Evolutionary conservation across 2,113 vertebrate genomes (phyloP), one percentile per base, ranked within the genome.

Genomic region (Oenanthe oenanthe): DNA sequence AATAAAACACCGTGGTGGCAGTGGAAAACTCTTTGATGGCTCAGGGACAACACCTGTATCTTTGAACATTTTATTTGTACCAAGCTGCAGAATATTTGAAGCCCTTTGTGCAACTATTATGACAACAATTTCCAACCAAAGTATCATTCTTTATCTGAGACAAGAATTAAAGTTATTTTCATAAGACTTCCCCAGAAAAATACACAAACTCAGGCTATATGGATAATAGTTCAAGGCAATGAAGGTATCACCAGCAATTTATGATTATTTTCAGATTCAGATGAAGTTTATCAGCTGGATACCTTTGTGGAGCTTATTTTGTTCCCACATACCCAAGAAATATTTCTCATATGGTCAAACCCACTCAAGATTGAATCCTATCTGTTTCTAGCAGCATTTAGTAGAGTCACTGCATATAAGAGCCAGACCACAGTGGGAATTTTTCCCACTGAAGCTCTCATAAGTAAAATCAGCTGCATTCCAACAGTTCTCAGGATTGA

Each of bases 21-120:
- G 22, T 40, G 70, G 45, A 71, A 93, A 90, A 48, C 29, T 47
- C 81, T 88, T 83, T 83, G 93, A 87, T 82, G 45, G 66, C 42
- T 94, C 89, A 76, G 15, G 63, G 93, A 20, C 65, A 82, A 43
- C 89, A 97, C 70, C 70, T 95, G 45, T 94, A 88, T 8, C 73
- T 84, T 72, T 78, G 68, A 85, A 54, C 66, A 58, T 75, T 76
- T 81, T 62, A 83, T 92, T 89, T 28, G 58, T 32, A 62, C 17
- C 45, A 79, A 76, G 34, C 8, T 72, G 53, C 10, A 70, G 72
- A 74, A 50, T 40, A 50, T 73, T 58, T 40, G 6, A 85, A 89
- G 34, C 32, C 43, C 92, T 87, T 90, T 83, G 36, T 84, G 20
- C 86, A 66, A 70, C 42, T 81, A 38, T 47, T 76, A 84, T 14